These are phyloP conservation scores for Cryptoblepharus egeriae DNA, from an alignment of 2,797 vertebrate genomes.

Conservation along the genomic window DNA sequence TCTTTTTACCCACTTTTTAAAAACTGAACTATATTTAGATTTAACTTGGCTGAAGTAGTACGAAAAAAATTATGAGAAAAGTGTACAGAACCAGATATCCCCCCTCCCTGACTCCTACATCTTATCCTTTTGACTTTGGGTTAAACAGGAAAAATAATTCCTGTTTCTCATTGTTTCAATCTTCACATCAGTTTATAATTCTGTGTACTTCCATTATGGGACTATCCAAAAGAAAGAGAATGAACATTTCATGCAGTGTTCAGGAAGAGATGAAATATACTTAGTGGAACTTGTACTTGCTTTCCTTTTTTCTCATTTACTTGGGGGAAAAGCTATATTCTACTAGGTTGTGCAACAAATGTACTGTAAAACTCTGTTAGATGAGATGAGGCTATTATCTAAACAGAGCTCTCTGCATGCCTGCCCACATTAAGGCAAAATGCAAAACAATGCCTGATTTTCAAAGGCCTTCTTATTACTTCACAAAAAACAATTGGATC, in stretches of 20 bases:
- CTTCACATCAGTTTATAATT: not conserved
- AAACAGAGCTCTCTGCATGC: not conserved
- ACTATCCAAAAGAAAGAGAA: not conserved
- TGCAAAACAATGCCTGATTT: not conserved
- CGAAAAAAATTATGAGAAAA: too few species aligned
- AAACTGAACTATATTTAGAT: too few species aligned
- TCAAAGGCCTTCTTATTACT: not conserved
- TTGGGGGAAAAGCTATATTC: too few species aligned
- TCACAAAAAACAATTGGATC: not conserved
- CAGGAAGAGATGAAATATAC: too few species aligned
- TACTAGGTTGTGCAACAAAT: not conserved
- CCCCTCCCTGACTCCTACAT: not conserved
- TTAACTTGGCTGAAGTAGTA: too few species aligned
- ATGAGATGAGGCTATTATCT: not conserved
- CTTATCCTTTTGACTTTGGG: not conserved
- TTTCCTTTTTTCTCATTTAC: not conserved
- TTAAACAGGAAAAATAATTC: not conserved
- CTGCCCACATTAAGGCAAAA: not conserved
- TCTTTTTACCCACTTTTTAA: too few species aligned
- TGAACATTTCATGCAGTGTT: not conserved
- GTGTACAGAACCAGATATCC: too few species aligned
- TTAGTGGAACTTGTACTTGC: not conserved
- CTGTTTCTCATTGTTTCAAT: not conserved
- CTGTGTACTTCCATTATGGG: not conserved
- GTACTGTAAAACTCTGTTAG: not conserved